Conservation (phyloP, 2,113 vertebrate species). For the Saccopteryx bilineata region DNA sequence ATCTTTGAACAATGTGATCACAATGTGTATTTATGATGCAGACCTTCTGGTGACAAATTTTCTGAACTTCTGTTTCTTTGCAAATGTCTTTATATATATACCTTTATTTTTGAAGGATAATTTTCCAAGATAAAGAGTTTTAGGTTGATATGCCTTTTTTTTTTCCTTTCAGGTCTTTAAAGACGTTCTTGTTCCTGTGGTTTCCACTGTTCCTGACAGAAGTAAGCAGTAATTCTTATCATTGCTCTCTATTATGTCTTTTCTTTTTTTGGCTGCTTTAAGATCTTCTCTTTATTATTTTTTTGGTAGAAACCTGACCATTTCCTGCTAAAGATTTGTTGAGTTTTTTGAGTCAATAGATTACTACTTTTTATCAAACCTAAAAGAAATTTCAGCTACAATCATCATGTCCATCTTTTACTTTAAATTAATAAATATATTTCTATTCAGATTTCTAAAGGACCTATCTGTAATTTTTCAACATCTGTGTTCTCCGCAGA, state of each 20-base stretch:
- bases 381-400: not conserved
- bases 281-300: not conserved
- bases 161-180: not conserved
- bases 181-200: not conserved
- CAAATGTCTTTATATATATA: constrained; percentile 10
- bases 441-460: not conserved
- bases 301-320: not conserved
- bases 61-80: constrained; percentile 40
- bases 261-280: not conserved
- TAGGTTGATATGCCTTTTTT: not conserved
- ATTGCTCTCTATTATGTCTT: not conserved
- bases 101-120: constrained; percentile 3
- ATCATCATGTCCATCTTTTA: not conserved
- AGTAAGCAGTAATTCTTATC: not conserved
- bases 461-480: constrained; percentile 12
- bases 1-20: constrained; percentile 9
- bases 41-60: constrained; percentile 1
- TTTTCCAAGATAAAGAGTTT: not conserved
- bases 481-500: not conserved
- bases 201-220: not conserved
- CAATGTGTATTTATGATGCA: not conserved
- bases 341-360: not conserved
- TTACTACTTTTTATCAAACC: not conserved
- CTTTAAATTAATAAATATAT: not conserved
- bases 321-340: not conserved